These are phyloP conservation scores for Teleogryllus occipitalis DNA, from an alignment of 1,140 invertebrate genomes.

Conservation along the genomic window DNA sequence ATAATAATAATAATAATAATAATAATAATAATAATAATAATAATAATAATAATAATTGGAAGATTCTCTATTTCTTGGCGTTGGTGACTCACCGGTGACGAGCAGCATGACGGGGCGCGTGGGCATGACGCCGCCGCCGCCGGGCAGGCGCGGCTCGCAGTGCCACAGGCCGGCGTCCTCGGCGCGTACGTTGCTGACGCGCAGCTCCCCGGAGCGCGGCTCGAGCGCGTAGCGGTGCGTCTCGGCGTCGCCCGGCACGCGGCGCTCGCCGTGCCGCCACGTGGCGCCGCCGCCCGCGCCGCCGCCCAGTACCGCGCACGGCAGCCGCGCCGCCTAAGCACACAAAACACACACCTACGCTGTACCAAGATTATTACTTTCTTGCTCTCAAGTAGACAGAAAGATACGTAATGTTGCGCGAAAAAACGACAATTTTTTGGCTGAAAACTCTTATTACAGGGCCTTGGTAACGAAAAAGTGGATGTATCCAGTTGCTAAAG, in stretches of 20 bases:
- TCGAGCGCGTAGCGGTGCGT: not conserved
- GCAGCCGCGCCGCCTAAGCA: not conserved
- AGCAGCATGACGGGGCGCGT: not conserved
- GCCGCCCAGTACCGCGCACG: not conserved
- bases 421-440: too few species aligned
- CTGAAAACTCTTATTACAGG: too few species aligned
- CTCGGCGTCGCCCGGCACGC: not conserved
- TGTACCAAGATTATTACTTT: too few species aligned
- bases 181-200: not conserved
- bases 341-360: not conserved
- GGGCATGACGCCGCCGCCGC: not conserved
- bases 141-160: not conserved
- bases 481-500: too few species aligned
- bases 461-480: too few species aligned
- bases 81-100: not conserved
- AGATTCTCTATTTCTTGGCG: too few species aligned
- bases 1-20: too few species aligned
- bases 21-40: too few species aligned
- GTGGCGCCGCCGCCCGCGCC: not conserved
- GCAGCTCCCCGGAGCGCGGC: not conserved
- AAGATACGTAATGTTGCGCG: too few species aligned
- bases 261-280: not conserved
- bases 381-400: too few species aligned
- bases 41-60: too few species aligned
- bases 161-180: not conserved